Evolutionary conservation across 2,888 invertebrate species (phyloP).

Genomic region (Anaspis maculata): DNA sequence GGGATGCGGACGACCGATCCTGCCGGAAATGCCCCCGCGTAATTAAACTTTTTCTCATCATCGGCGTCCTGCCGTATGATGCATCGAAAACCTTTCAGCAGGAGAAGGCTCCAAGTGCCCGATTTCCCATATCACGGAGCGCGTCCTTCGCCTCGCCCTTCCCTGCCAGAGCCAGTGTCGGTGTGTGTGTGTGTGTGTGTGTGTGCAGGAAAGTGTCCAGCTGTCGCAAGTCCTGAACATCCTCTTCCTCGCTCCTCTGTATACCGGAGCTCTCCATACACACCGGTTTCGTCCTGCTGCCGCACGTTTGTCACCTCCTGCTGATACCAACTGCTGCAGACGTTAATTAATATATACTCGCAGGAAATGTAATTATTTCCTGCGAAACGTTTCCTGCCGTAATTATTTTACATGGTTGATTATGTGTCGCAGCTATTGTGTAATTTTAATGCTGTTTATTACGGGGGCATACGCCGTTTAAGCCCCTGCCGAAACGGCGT

Average conservation of each 20-base stretch:
- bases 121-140: too few relatives aligned
- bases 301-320: slow-evolving; percentile 38
- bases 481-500: too few relatives aligned
- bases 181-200: too few relatives aligned
- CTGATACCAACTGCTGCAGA: slow-evolving; percentile 41
- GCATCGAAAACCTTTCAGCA: slow-evolving; percentile 20
- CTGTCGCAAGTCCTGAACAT: slow-evolving; percentile 14
- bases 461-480: slow-evolving; percentile 10
- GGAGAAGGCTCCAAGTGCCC: too few relatives aligned
- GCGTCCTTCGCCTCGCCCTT: slow-evolving; percentile 33
- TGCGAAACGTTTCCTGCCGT: slow-evolving; percentile 23
- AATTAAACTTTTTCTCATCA: slow-evolving; percentile 13
- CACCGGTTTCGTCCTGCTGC: too few relatives aligned
- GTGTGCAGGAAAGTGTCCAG: slow-evolving; percentile 17
- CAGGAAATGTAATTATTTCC: slow-evolving; percentile 37
- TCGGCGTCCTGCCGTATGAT: too few relatives aligned
- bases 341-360: slow-evolving; percentile 44
- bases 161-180: too few relatives aligned
- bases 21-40: slow-evolving; percentile 6
- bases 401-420: slow-evolving; percentile 37
- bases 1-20: slow-evolving; percentile 10
- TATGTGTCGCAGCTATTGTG: slow-evolving; percentile 29
- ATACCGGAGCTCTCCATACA: too few relatives aligned
- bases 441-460: slow-evolving; percentile 34
- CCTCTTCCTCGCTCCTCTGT: too few relatives aligned